These are phyloP conservation scores for Miltochrista miniata DNA, from an alignment of 2,888 invertebrate species.

Conservation along the genomic window DNA sequence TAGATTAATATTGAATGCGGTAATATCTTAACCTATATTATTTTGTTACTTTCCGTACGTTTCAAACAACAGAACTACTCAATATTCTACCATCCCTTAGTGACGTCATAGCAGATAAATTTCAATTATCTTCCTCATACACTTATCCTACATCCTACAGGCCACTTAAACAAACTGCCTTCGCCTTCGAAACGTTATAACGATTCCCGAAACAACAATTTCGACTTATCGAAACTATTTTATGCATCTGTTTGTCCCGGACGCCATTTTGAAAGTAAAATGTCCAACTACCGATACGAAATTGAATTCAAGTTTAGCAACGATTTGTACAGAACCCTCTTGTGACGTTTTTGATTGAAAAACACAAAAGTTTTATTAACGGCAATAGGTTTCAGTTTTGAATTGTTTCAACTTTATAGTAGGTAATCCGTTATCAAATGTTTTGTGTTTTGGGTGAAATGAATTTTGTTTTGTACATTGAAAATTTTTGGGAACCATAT, in stretches of 20 bases:
- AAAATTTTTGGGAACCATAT: too few relatives aligned
- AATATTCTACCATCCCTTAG: background rate
- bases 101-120: background rate
- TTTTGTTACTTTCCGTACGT: too few relatives aligned
- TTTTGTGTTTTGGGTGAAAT: constrained; percentile 2
- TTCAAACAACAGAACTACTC: background rate
- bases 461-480: background rate
- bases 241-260: constrained; percentile 22
- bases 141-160: background rate
- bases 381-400: constrained; percentile 17
- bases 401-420: constrained; percentile 13
- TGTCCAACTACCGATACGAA: constrained; percentile 15
- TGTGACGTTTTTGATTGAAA: constrained; percentile 28
- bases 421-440: constrained; percentile 16
- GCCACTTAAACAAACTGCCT: constrained; percentile 1
- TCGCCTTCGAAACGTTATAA: constrained; percentile 12
- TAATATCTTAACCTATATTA: too few relatives aligned
- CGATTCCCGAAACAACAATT: constrained; percentile 29
- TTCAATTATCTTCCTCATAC: constrained; percentile 3
- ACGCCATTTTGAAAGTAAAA: constrained; percentile 18
- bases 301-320: constrained; percentile 34
- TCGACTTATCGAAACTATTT: constrained; percentile 18
- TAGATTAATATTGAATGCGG: too few relatives aligned
- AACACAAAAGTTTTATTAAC: constrained; percentile 21
- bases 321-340: constrained; percentile 26